These are phyloP conservation scores for Yponomeuta cagnagella DNA, from an alignment of 2,888 invertebrate species.

Conservation along the genomic window DNA sequence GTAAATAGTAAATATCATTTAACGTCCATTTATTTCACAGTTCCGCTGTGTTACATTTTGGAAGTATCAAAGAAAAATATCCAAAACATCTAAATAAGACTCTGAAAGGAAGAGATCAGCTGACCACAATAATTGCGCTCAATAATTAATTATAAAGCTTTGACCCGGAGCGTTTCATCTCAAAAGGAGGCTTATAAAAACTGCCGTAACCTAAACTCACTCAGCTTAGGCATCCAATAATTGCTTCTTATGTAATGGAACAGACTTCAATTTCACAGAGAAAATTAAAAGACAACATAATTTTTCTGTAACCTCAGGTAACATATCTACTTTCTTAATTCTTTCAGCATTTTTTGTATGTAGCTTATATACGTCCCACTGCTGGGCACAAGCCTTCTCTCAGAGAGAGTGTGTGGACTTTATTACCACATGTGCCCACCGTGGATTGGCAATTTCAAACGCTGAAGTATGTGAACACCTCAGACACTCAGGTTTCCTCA, in stretches of 20 bases:
- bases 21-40: neutral
- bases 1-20: neutral
- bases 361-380: too few relatives aligned
- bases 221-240: neutral
- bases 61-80: neutral
- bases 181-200: neutral
- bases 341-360: neutral
- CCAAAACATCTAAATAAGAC: neutral
- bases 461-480: too few relatives aligned
- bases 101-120: neutral
- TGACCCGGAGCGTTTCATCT: neutral
- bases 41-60: neutral
- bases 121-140: too few relatives aligned
- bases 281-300: neutral
- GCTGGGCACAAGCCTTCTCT: too few relatives aligned
- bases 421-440: too few relatives aligned
- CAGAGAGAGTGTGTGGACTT: too few relatives aligned
- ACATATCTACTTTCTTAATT: neutral
- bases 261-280: conserved; percentile 1
- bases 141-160: neutral
- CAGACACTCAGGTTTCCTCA: too few relatives aligned
- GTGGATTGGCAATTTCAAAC: too few relatives aligned
- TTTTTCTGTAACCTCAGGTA: neutral
- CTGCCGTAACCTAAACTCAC: neutral
- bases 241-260: neutral